Percentiles rank a stretch among this genome's conserved stretches.
phyloP scores from a whole-genome alignment of 1,140 invertebrate genomes.

The Drosophila punjabiensis region DNA sequence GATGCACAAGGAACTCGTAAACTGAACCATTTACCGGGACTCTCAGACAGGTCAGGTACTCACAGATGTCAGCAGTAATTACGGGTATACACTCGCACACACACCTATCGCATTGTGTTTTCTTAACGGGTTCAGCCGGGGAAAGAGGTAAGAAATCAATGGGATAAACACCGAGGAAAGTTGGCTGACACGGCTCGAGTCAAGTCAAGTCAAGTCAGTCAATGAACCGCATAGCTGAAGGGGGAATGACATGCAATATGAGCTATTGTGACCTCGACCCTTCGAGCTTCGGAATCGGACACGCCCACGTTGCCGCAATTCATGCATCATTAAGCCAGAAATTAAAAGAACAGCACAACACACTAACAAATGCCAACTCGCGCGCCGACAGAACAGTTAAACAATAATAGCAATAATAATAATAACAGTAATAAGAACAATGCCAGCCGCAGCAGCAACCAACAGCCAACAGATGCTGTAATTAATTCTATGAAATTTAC shows the following conservation, averaged over 20 bases:
- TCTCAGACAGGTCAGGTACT: slow-evolving; percentile 47
- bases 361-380: slow-evolving; percentile 32
- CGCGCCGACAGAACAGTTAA: slow-evolving; percentile 56
- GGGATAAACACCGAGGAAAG: slow-evolving; percentile 53
- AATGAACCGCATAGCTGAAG: slow-evolving; percentile 34
- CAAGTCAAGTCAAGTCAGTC: slow-evolving; percentile 29
- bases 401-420: slow-evolving; percentile 64
- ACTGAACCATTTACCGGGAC: slow-evolving; percentile 65
- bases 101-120: slow-evolving; percentile 37
- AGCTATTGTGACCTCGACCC: slow-evolving; percentile 72
- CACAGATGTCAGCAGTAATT: slow-evolving; percentile 67
- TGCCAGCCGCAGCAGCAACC: slow-evolving; percentile 9
- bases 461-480: slow-evolving; percentile 39
- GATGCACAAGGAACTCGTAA: slow-evolving; percentile 46
- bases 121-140: slow-evolving; percentile 31
- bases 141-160: slow-evolving; percentile 79
- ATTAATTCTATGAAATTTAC: slow-evolving; percentile 63
- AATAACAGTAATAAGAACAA: slow-evolving; percentile 24
- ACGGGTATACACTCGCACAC: slow-evolving; percentile 35
- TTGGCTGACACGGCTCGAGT: slow-evolving; percentile 7
- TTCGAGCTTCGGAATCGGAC: slow-evolving; percentile 20
- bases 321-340: slow-evolving; percentile 72
- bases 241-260: slow-evolving; percentile 44
- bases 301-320: slow-evolving; percentile 55
- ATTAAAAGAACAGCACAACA: slow-evolving; percentile 53